Conservation (phyloP, 2,888 invertebrate species). For the Cryptocheilus praepositus region DNA sequence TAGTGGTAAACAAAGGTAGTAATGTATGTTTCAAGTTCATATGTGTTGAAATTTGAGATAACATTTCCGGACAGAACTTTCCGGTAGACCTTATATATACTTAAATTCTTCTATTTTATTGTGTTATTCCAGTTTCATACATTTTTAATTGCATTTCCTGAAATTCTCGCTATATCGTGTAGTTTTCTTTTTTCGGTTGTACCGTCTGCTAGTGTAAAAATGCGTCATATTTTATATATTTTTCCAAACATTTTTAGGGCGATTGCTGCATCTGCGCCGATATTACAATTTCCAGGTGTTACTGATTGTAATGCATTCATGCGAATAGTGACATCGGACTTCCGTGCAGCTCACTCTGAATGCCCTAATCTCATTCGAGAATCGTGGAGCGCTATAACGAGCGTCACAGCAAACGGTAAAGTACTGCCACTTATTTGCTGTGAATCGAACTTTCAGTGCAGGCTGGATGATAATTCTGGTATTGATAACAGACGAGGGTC, state of each 20-base stretch:
- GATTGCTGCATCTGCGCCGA: slow-evolving; percentile 94
- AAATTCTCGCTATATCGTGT: too few species aligned
- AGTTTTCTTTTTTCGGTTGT: too few species aligned
- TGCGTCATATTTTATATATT: background rate
- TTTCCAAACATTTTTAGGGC: slow-evolving; percentile 78
- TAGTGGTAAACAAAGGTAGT: too few species aligned
- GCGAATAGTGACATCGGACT: slow-evolving; percentile 88
- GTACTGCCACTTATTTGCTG: background rate
- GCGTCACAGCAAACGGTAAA: slow-evolving; percentile 75
- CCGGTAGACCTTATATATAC: too few species aligned
- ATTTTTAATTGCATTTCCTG: too few species aligned
- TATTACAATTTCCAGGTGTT: slow-evolving; percentile 89
- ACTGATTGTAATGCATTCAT: slow-evolving; percentile 87
- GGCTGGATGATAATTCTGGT: background rate
- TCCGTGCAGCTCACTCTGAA: slow-evolving; percentile 76
- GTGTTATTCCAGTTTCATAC: too few species aligned
- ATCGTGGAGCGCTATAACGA: slow-evolving; percentile 85
- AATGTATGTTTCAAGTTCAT: too few species aligned
- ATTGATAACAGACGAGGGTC: slow-evolving; percentile 78
- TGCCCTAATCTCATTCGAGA: slow-evolving; percentile 85
- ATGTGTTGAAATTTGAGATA: too few species aligned
- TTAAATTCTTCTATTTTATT: too few species aligned
- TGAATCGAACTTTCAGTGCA: background rate
- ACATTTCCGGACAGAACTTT: too few species aligned
- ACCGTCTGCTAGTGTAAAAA: too few species aligned